These are phyloP conservation scores for Pseudomyrmex flavicornis DNA, from an alignment of 1,140 invertebrate genomes.

Conservation along the genomic window DNA sequence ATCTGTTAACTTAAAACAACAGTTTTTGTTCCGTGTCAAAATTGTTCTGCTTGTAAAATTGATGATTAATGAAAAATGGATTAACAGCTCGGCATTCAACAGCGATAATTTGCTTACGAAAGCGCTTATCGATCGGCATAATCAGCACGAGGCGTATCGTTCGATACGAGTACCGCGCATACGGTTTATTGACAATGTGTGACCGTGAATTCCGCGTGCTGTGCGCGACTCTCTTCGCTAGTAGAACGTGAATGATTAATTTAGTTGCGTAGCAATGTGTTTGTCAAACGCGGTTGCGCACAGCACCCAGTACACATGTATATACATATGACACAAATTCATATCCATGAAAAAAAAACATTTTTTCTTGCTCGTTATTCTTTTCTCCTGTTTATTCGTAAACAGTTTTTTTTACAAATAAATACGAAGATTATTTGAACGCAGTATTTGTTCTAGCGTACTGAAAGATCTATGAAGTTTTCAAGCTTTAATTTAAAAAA, in stretches of 20 bases:
- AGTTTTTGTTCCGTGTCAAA: background rate
- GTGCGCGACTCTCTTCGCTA: slow-evolving; percentile 45
- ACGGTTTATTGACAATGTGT: slow-evolving; percentile 46
- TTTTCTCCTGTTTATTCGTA: background rate
- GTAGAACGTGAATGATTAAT: slow-evolving; percentile 63
- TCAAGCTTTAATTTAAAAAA: background rate
- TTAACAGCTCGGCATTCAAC: background rate
- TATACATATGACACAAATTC: background rate
- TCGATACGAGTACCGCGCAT: slow-evolving; percentile 22
- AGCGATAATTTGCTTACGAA: background rate
- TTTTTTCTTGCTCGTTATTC: background rate
- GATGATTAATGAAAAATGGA: background rate
- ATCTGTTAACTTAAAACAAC: slow-evolving; percentile 1
- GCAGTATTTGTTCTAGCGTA: background rate
- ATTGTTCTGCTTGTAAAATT: background rate
- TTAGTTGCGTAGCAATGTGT: slow-evolving; percentile 29
- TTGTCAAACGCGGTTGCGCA: slow-evolving; percentile 46
- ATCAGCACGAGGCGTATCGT: slow-evolving; percentile 42
- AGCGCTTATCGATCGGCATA: slow-evolving; percentile 37
- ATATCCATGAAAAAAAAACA: slow-evolving; percentile 24
- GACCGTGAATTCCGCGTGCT: slow-evolving; percentile 47
- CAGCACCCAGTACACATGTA: background rate
- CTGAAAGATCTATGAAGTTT: no score
- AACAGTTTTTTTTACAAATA: background rate
- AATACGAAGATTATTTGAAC: background rate